Percentiles rank a stretch among this genome's conserved stretches.
These are phyloP conservation scores for Sebastolobus altivelis DNA, from an alignment of 2,797 vertebrate species.

Conservation along the genomic window DNA sequence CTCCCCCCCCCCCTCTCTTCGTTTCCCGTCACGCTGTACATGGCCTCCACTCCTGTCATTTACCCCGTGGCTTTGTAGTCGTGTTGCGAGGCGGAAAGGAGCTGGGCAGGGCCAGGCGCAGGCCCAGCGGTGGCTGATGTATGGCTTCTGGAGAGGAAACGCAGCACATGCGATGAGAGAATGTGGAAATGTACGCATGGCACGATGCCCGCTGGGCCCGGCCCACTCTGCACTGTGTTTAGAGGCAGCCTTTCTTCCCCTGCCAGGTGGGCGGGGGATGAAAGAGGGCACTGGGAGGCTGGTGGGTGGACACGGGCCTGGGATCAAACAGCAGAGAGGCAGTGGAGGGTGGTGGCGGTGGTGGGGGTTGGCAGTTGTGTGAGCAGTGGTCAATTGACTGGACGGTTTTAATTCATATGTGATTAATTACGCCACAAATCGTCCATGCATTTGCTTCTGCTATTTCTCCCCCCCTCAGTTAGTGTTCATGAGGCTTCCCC, in stretches of 20 bases:
- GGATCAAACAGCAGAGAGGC: constrained; percentile 61
- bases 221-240: constrained; percentile 72
- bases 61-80: constrained; percentile 70
- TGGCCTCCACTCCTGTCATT: constrained; percentile 52
- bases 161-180: constrained; percentile 70
- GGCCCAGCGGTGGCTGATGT: constrained; percentile 61
- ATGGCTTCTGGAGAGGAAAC: constrained; percentile 81
- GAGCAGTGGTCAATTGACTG: constrained; percentile 48
- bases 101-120: constrained; percentile 45
- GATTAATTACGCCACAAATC: constrained; percentile 45
- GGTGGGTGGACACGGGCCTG: constrained; percentile 66
- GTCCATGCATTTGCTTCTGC: constrained; percentile 21
- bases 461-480: neutral
- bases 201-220: constrained; percentile 65
- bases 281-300: constrained; percentile 54
- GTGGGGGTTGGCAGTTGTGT: constrained; percentile 34
- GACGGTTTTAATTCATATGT: constrained; percentile 49
- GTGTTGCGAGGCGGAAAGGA: constrained; percentile 66
- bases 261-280: constrained; percentile 79
- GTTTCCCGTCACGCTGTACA: constrained; percentile 40
- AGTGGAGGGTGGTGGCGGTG: constrained; percentile 46
- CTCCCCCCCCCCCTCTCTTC: constrained; percentile 10
- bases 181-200: constrained; percentile 77
- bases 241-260: constrained; percentile 78
- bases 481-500: constrained; percentile 45